Conservation (phyloP, 2,113 vertebrate species). For the Corydoras sp. region DNA sequence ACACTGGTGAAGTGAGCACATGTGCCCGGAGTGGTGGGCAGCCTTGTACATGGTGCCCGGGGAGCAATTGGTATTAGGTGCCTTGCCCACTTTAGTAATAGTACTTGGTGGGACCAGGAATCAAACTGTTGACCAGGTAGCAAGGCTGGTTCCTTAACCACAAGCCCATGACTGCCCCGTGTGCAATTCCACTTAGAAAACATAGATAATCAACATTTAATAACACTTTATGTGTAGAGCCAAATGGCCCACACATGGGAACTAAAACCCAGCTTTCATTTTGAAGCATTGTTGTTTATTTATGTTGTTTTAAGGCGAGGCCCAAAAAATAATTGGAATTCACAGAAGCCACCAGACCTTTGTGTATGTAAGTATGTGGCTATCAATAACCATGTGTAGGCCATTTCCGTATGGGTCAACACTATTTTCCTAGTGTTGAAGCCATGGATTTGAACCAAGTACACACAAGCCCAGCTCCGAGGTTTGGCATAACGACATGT, state of each 20-base stretch:
- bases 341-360: slow-evolving; percentile 54
- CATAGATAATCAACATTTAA: neutral
- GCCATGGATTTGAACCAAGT: slow-evolving; percentile 1
- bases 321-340: slow-evolving; percentile 53
- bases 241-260: neutral
- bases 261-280: slow-evolving; percentile 1
- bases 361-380: slow-evolving; percentile 4
- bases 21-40: too few species aligned
- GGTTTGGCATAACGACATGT: slow-evolving; percentile 19
- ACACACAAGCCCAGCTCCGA: slow-evolving; percentile 1
- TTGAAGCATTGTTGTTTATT: slow-evolving; percentile 4
- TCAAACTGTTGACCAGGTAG: too few species aligned
- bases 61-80: too few species aligned
- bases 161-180: too few species aligned
- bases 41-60: too few species aligned
- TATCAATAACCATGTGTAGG: slow-evolving; percentile 1
- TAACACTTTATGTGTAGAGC: neutral
- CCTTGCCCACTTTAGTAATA: too few species aligned
- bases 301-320: neutral
- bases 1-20: too few species aligned
- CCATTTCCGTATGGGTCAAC: neutral
- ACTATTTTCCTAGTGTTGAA: neutral
- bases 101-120: too few species aligned
- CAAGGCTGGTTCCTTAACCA: too few species aligned
- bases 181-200: too few species aligned